Conservation (phyloP, 2,113 vertebrate genomes). For the Oenanthe melanoleuca region DNA sequence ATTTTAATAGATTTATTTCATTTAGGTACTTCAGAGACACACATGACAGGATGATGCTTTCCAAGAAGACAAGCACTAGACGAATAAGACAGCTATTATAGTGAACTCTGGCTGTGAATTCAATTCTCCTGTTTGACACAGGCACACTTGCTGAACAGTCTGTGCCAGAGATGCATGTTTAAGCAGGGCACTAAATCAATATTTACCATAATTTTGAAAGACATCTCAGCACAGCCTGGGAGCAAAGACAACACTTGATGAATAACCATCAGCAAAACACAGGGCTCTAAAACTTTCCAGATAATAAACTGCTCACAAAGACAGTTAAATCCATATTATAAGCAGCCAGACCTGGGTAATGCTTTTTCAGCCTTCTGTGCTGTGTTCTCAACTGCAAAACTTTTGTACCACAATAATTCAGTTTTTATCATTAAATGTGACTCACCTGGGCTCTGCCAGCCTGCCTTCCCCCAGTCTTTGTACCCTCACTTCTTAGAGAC, state of each 20-base stretch:
- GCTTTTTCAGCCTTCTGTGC: background rate
- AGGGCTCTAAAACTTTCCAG: background rate
- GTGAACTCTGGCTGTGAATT: constrained; percentile 36
- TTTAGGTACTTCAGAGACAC: constrained; percentile 33
- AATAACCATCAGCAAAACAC: background rate
- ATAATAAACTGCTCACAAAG: background rate
- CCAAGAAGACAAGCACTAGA: constrained; percentile 17
- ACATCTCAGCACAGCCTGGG: background rate
- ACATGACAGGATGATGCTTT: constrained; percentile 2
- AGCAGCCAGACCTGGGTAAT: background rate
- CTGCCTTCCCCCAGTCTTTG: background rate
- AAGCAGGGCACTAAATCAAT: constrained; percentile 21
- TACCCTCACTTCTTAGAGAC: background rate
- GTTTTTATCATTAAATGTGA: background rate
- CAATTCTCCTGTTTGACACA: constrained; percentile 2
- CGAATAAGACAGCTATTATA: background rate
- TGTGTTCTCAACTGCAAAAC: background rate
- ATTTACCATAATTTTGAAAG: constrained; percentile 31
- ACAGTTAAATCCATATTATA: background rate
- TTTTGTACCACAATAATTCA: background rate
- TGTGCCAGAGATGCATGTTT: background rate
- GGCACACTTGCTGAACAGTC: background rate
- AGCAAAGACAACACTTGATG: background rate
- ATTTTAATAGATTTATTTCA: constrained; percentile 57
- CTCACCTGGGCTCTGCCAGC: background rate